Conservation (phyloP, 37 sponge, comb jelly and placozoan genomes). For the Bolinopsis microptera region DNA sequence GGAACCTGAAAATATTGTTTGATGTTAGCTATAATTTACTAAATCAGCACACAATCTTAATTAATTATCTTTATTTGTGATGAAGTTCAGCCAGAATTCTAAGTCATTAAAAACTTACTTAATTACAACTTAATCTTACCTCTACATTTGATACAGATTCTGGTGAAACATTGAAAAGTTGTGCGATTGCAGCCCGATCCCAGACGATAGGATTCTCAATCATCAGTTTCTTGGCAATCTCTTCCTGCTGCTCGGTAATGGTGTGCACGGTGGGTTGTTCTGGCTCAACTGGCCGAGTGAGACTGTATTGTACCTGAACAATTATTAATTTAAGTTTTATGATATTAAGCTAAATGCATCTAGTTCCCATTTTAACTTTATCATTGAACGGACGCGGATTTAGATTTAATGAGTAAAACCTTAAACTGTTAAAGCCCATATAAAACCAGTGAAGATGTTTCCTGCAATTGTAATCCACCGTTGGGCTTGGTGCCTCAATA, state of each 20-base stretch:
- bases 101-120: neutral
- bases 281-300: neutral
- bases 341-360: too few species aligned
- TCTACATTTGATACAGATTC: neutral
- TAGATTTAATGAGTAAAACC: too few species aligned
- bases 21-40: neutral
- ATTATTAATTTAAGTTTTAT: too few species aligned
- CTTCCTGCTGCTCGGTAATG: neutral
- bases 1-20: neutral
- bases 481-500: too few species aligned
- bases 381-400: too few species aligned
- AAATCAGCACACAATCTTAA: neutral
- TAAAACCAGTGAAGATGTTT: too few species aligned
- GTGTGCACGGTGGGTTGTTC: neutral
- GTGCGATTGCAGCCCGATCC: neutral
- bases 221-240: neutral
- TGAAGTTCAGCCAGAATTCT: neutral
- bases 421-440: too few species aligned
- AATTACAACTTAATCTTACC: neutral
- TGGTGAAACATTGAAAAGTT: conserved; percentile 33
- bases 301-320: neutral
- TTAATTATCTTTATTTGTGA: too few species aligned
- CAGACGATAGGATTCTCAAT: neutral
- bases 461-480: too few species aligned
- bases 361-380: too few species aligned